These are phyloP conservation scores for Colletes collaris DNA, from an alignment of 2,888 invertebrate species.

Conservation along the genomic window DNA sequence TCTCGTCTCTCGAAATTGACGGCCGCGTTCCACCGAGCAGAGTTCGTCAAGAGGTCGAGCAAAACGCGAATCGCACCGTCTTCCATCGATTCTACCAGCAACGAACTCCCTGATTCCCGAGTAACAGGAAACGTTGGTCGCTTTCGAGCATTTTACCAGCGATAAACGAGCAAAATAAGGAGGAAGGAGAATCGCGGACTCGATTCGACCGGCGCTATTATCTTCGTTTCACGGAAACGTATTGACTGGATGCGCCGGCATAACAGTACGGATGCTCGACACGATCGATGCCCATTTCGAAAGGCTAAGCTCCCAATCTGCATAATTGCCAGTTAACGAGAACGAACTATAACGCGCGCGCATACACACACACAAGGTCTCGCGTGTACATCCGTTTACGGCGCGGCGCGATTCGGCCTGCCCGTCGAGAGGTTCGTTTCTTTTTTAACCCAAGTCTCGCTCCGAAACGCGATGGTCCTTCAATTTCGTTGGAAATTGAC, in stretches of 20 bases:
- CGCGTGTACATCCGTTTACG: not conserved
- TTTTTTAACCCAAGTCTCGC: slow-evolving; percentile 1
- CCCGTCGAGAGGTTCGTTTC: slow-evolving; percentile 24
- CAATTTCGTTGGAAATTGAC: slow-evolving; percentile 33
- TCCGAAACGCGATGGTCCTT: slow-evolving; percentile 16
- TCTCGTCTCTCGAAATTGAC: slow-evolving; percentile 70
- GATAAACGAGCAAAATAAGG: not conserved
- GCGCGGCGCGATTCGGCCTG: no score
- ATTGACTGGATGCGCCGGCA: slow-evolving; percentile 46
- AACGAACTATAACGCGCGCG: slow-evolving; percentile 55
- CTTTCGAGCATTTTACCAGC: not conserved
- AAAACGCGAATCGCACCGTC: slow-evolving; percentile 11
- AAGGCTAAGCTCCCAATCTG: slow-evolving; percentile 72
- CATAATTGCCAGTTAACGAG: slow-evolving; percentile 71
- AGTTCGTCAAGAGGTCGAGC: slow-evolving; percentile 39
- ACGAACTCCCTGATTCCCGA: not conserved
- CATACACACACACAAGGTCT: slow-evolving; percentile 13
- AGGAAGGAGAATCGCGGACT: slow-evolving; percentile 12
- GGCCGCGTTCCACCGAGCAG: slow-evolving; percentile 35
- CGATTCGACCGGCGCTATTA: slow-evolving; percentile 45
- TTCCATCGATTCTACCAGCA: not conserved
- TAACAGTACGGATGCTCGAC: slow-evolving; percentile 60
- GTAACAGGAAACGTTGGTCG: slow-evolving; percentile 7
- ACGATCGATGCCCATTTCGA: slow-evolving; percentile 67
- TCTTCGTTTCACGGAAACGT: slow-evolving; percentile 46